Percentiles rank a stretch among this genome's conserved stretches.
Evolutionary conservation across 2,113 vertebrate genomes (phyloP).

Genomic region (Pedionomus torquatus): DNA sequence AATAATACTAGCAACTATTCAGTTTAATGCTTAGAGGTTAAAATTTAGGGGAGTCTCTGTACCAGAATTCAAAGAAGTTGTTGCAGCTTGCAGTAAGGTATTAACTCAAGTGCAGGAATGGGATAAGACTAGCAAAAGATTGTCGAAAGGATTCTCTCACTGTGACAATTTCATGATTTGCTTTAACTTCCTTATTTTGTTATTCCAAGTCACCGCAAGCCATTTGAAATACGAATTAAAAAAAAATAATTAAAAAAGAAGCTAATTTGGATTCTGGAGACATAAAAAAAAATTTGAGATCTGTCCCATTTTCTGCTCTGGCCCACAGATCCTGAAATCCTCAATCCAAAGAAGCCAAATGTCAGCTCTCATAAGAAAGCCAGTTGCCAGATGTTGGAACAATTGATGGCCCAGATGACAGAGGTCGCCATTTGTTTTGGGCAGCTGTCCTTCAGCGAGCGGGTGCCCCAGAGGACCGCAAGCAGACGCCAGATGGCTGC

Average conservation of each 20-base stretch:
- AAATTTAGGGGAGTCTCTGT: neutral
- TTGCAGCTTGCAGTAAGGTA: neutral
- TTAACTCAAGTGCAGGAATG: neutral
- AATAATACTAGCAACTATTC: neutral
- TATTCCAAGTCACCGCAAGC: neutral
- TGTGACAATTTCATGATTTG: neutral
- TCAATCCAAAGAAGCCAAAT: neutral
- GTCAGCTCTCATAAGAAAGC: constrained; percentile 36
- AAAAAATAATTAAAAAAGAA: neutral
- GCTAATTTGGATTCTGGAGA: neutral
- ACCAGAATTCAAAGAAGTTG: neutral
- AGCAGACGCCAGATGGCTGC: constrained; percentile 54
- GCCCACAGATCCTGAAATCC: neutral
- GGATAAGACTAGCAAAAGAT: neutral
- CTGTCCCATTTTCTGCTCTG: neutral
- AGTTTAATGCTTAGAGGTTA: neutral
- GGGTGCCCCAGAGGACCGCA: rapidly evolving
- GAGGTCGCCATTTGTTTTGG: constrained; percentile 58
- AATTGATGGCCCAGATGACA: constrained; percentile 65
- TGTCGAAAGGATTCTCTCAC: neutral
- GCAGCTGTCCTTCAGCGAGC: constrained; percentile 4
- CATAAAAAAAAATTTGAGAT: neutral
- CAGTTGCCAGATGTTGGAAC: constrained; percentile 64
- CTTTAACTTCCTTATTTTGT: neutral
- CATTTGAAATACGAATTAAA: neutral